phyloP scores from a whole-genome alignment of 2,113 vertebrate genomes.

The Thymallus thymallus region DNA sequence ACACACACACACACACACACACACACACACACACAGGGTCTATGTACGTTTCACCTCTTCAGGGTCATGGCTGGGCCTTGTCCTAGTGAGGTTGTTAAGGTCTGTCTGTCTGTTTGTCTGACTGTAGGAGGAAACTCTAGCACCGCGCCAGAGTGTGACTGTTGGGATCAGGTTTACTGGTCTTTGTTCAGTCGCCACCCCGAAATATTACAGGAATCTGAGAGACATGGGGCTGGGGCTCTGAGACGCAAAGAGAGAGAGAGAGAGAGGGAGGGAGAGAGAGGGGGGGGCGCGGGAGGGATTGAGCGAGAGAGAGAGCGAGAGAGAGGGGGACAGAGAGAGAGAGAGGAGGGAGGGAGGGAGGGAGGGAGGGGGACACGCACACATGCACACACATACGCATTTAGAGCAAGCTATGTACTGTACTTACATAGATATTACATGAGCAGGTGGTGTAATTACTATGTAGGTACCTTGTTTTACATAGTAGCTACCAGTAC shows the following conservation, averaged over 20 bases:
- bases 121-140: conserved; percentile 37
- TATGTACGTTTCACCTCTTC: not conserved
- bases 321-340: conserved; percentile 2
- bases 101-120: not conserved
- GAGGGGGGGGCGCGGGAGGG: conserved; percentile 19
- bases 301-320: not conserved
- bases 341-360: too few species aligned
- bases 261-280: not conserved
- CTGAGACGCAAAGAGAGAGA: not conserved
- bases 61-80: conserved; percentile 1
- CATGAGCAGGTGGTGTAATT: too few species aligned
- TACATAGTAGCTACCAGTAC: too few species aligned
- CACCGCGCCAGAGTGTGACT: conserved; percentile 37
- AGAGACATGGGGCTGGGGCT: conserved; percentile 13
- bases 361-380: not conserved
- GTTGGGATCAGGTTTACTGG: conserved; percentile 43
- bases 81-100: conserved; percentile 9
- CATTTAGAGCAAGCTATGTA: too few species aligned
- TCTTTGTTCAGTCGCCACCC: conserved; percentile 35
- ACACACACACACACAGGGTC: conserved; percentile 14
- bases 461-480: too few species aligned
- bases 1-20: conserved; percentile 11
- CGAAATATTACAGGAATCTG: conserved; percentile 52
- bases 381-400: not conserved
- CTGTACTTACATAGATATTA: too few species aligned